Percentiles rank a stretch among this genome's conserved stretches.
Evolutionary conservation across 2,888 invertebrate species (phyloP).

Genomic region (Ectemnius continuus): DNA sequence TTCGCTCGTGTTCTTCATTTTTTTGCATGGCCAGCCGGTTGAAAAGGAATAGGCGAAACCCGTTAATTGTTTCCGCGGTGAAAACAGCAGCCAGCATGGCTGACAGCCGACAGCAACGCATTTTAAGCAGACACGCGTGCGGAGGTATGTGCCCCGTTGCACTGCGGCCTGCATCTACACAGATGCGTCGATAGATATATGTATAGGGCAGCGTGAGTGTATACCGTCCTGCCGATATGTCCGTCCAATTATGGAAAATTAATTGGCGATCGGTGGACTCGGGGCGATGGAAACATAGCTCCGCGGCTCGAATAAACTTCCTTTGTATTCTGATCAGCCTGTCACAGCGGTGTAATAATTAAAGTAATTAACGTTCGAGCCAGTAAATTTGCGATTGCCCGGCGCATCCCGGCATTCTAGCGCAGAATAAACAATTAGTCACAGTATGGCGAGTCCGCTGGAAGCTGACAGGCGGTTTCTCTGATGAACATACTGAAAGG

Average conservation of each 20-base stretch:
- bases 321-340: slow-evolving; percentile 74
- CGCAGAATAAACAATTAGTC: slow-evolving; percentile 40
- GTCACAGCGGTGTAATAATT: slow-evolving; percentile 75
- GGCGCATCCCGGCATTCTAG: slow-evolving; percentile 33
- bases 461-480: no score
- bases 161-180: no score
- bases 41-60: slow-evolving; percentile 69
- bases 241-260: slow-evolving; percentile 78
- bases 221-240: slow-evolving; percentile 57
- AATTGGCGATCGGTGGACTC: slow-evolving; percentile 75
- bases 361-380: slow-evolving; percentile 74
- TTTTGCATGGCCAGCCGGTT: slow-evolving; percentile 44
- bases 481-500: no score
- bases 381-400: slow-evolving; percentile 67
- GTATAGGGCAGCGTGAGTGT: slow-evolving; percentile 33
- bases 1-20: slow-evolving; percentile 21
- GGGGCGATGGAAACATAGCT: slow-evolving; percentile 68
- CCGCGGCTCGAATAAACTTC: slow-evolving; percentile 68
- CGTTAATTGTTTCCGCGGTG: slow-evolving; percentile 72
- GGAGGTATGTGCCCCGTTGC: no score
- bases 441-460: not conserved
- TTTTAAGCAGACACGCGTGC: slow-evolving; percentile 46
- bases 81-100: slow-evolving; percentile 61
- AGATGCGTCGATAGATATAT: no score
- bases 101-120: slow-evolving; percentile 50